Evolutionary conservation across 2,888 invertebrate genomes (phyloP), one percentile per base, ranked within the genome.

Genomic region (Brachyptera putata): DNA sequence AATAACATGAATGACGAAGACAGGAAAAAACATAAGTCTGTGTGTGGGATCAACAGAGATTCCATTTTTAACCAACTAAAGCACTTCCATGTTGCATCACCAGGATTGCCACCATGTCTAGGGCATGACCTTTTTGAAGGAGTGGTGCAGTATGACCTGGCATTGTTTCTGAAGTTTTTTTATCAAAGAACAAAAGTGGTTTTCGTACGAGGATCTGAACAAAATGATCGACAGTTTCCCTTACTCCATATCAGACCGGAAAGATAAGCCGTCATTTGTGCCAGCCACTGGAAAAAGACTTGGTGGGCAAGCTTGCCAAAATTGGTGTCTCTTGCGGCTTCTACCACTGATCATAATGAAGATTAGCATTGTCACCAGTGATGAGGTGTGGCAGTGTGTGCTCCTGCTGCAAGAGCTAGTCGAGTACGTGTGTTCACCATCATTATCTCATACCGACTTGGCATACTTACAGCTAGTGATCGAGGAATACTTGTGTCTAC

Each of bases 41-140:
- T 57, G 13, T 1, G 26, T 26, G 57, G 57, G 22, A 46, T 57
- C 21, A 34, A 36, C 7, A 13, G 21, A 1, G 30, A 43, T 24
- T 48, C 48, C n/a, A 34, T 36, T 2, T 57, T 57, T 2, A 57
- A 57, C 14, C 13, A 9, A 16, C 46, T 57, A 14, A 13, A 36
- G 4, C 22, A 43, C 22, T 46, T 16, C 22, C 57, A 48, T 48
- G 48, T 57, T 18, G 34, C 22, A 5, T 18, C 18, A 7, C 48
- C 57, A 34, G 48, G 30, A 21, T 34, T 57, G 21, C 57, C 46
- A 4, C 26, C 30, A 46, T 46, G 57, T 16, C 14, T 57, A n/a
- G 57, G 26, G 11, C 46, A 46, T 46, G 57, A 46, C 26, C 34
- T 57, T 7, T 57, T 57, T 18, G 57, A 57, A 25, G 57, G 57